phyloP scores from a whole-genome alignment of 2,888 invertebrate species.

The Diarsia dahlii region DNA sequence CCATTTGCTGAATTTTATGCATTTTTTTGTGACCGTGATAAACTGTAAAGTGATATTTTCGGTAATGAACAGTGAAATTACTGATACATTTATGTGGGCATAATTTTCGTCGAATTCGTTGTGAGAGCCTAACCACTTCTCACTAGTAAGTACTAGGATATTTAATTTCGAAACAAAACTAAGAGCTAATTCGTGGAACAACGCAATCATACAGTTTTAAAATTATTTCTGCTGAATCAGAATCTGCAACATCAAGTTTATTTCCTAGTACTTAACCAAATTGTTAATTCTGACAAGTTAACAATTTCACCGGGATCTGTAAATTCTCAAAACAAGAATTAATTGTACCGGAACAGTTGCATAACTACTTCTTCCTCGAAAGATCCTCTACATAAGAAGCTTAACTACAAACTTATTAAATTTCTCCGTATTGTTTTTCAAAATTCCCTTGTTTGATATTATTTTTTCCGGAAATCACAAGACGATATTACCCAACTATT shows the following conservation, averaged over 20 bases:
- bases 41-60: constrained; percentile 44
- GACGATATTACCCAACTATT: not conserved
- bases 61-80: constrained; percentile 41
- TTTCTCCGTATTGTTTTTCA: not conserved
- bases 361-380: not conserved
- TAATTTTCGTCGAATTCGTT: not conserved
- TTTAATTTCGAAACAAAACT: not conserved
- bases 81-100: not conserved
- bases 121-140: not conserved
- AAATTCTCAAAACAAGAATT: not conserved
- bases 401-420: not conserved
- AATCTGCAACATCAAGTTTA: too few species aligned
- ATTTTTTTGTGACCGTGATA: constrained; percentile 55
- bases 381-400: not conserved
- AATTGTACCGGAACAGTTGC: not conserved
- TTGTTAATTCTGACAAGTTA: not conserved
- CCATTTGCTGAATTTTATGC: constrained; percentile 54
- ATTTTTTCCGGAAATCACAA: not conserved
- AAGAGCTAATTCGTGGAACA: not conserved
- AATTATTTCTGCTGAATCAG: not conserved
- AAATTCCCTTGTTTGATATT: not conserved
- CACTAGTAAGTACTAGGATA: not conserved
- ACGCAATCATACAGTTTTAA: not conserved
- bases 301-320: not conserved
- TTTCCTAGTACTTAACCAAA: not conserved